Evolutionary conservation across 1,140 invertebrate species (phyloP).

Genomic region (Drosophila chauvacae): DNA sequence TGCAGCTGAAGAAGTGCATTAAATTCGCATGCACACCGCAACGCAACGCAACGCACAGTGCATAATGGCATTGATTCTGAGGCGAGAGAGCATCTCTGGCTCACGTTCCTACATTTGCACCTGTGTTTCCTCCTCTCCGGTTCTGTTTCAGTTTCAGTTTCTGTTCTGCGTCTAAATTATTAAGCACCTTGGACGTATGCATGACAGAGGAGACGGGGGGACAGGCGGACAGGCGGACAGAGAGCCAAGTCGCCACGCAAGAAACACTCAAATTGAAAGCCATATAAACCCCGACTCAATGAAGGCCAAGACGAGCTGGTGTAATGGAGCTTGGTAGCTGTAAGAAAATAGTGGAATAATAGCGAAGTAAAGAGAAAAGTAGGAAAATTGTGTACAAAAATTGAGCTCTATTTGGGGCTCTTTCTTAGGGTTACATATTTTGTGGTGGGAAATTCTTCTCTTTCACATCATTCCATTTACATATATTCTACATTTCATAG

Average conservation of each 20-base stretch:
- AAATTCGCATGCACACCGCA: conserved; percentile 56
- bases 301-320: conserved; percentile 13
- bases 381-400: too few species aligned
- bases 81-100: conserved; percentile 15
- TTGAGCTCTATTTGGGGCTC: too few species aligned
- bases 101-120: conserved; percentile 12
- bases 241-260: conserved; percentile 15
- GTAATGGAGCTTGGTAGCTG: conserved; percentile 12
- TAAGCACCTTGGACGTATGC: conserved; percentile 61
- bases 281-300: conserved; percentile 41
- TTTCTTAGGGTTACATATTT: too few species aligned
- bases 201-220: conserved; percentile 34
- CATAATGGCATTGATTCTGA: conserved; percentile 46
- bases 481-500: too few species aligned
- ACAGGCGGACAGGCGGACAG: too few species aligned
- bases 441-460: too few species aligned
- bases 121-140: neutral
- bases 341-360: neutral
- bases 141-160: neutral
- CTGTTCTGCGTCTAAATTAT: conserved; percentile 57
- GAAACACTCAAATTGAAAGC: conserved; percentile 57
- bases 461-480: too few species aligned
- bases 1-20: conserved; percentile 61
- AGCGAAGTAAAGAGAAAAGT: too few species aligned
- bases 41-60: conserved; percentile 10